Conservation (phyloP, 2,797 vertebrate genomes). For the Cuniculus paca region DNA sequence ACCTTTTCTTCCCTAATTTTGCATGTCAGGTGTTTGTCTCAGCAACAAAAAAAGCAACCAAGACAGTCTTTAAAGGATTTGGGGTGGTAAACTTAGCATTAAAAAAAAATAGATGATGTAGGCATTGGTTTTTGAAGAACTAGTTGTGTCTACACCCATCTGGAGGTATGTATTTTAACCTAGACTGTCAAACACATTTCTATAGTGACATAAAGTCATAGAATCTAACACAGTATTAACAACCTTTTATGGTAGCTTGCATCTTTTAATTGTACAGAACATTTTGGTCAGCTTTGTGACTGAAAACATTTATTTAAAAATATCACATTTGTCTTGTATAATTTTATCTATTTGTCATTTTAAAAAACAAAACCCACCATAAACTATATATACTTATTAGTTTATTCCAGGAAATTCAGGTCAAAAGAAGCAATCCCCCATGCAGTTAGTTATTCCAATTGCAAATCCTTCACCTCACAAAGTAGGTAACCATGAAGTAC, state of each 20-base stretch:
- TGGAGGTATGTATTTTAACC: slow-evolving; percentile 81
- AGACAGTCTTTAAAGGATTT: slow-evolving; percentile 81
- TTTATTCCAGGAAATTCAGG: neutral
- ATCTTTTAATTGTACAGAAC: neutral
- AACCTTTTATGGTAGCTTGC: neutral
- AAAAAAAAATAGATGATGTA: slow-evolving; percentile 82
- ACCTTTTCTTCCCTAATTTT: too few species aligned
- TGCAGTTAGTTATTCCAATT: neutral
- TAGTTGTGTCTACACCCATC: slow-evolving; percentile 79
- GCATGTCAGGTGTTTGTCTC: too few species aligned
- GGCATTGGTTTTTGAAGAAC: slow-evolving; percentile 84
- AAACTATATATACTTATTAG: neutral
- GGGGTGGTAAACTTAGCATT: slow-evolving; percentile 78
- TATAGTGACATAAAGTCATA: slow-evolving; percentile 76
- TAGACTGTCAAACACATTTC: slow-evolving; percentile 80
- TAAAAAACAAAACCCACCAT: neutral
- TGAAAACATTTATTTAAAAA: slow-evolving; percentile 40
- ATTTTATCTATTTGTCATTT: neutral
- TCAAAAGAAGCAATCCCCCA: neutral
- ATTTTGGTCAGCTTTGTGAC: neutral
- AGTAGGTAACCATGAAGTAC: neutral
- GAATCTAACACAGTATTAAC: slow-evolving; percentile 75
- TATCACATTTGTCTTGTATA: neutral
- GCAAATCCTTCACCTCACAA: neutral
- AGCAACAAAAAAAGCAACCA: too few species aligned